Base-by-base conservation (phyloP, 2,113 vertebrate species). In the Anoplopoma fimbria region DNA sequence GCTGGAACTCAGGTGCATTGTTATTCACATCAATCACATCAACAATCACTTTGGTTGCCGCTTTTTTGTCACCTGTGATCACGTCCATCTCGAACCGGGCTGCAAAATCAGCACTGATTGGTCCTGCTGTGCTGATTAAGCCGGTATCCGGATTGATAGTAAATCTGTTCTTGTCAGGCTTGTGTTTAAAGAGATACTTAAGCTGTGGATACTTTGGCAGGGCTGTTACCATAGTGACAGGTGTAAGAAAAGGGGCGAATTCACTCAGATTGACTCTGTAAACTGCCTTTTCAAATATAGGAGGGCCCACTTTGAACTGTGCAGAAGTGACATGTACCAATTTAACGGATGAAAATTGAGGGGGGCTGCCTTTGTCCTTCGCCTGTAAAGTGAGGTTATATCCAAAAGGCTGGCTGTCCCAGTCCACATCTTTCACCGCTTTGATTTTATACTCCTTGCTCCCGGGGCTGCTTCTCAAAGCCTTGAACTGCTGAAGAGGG, bases 381-480 rank as follows among this genome's bases (percentile, higher is more conserved):
- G 98, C 98, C 91, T 99, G 98, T 69, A 99, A 87, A 9, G 98
- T 99, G 76, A 99, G 96, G 88, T 99, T 99, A 89, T 97, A 99
- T 87, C 98, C 98, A 79, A 96, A 98, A 29, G 97, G 96, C 73
- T 97, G 96, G 81, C 91, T 96, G 64, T 97, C 96, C 98, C 98
- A 99, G 8, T 99, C 97, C 0, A 99, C 82, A 13, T 88, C 93
- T 80, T 95, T 95, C 1, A 94, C 25, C 0, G 96, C 96, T 95
- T 98, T 99, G 86, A 99, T 96, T 94, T 95, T 97, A 82, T 98
- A 99, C 82, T 99, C 97, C 92, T 96, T 98, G 88, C 98, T 96
- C 6, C 98, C 98, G 0, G 98, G 97, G 75, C 96, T 95, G 86
- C 95, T 95, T 62, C 98, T 96, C 79, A 96, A 93, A 2, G 96